Evolutionary conservation across 2,113 vertebrate species (phyloP).

Genomic region (Microcebus ravelobensis): DNA sequence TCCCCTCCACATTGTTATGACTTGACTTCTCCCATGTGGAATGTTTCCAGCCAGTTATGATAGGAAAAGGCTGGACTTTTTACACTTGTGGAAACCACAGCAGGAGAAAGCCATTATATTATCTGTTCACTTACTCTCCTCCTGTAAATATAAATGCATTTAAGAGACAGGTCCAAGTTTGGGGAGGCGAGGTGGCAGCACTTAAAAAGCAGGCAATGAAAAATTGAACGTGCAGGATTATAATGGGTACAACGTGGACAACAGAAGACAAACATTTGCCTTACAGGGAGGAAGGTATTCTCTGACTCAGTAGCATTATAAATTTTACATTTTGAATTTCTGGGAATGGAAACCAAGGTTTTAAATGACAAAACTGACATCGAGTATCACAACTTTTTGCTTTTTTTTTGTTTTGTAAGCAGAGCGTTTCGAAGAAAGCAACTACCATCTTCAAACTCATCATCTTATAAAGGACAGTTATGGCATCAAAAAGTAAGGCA

Average conservation of each 20-base stretch:
- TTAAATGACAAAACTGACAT: background rate
- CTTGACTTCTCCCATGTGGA: conserved; percentile 57
- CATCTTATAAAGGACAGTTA: background rate
- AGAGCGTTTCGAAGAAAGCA: background rate
- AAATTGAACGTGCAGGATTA: background rate
- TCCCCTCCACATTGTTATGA: background rate
- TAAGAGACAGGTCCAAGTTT: background rate
- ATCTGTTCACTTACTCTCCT: conserved; percentile 18
- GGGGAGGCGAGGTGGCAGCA: background rate
- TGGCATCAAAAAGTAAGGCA: background rate
- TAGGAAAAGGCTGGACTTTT: conserved; percentile 25
- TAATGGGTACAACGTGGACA: background rate
- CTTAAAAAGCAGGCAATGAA: conserved; percentile 13
- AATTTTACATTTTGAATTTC: conserved; percentile 49
- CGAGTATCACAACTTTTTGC: background rate
- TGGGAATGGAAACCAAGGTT: conserved; percentile 2
- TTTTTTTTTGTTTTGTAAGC: background rate
- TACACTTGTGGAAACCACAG: conserved; percentile 48
- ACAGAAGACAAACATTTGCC: background rate
- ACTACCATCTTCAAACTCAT: background rate
- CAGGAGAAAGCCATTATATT: conserved; percentile 14
- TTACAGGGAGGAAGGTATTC: background rate
- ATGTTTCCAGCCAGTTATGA: conserved; percentile 45
- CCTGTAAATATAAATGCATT: conserved; percentile 46
- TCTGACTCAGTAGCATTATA: background rate